phyloP scores from a whole-genome alignment of 1,140 invertebrate species.

The Choristoneura fumiferana region DNA sequence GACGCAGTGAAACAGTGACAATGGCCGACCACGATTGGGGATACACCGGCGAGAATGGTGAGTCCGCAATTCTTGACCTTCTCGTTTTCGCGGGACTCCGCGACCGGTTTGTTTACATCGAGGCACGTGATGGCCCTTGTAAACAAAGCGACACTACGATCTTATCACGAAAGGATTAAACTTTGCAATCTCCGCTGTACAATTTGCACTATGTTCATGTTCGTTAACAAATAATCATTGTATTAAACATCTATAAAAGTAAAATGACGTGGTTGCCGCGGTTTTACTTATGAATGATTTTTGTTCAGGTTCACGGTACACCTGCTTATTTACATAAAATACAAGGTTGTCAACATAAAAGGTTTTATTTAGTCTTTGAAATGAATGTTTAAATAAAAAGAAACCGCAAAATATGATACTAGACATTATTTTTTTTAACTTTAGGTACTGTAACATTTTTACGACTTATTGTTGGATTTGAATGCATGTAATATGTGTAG shows the following conservation, averaged over 20 bases:
- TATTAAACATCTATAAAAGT: background rate
- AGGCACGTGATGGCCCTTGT: slow-evolving; percentile 58
- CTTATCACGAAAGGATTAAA: too few species aligned
- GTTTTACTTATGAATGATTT: slow-evolving; percentile 3
- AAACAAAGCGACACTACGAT: slow-evolving; percentile 33
- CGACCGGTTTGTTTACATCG: slow-evolving; percentile 73
- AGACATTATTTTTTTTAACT: too few species aligned
- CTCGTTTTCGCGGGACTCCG: slow-evolving; percentile 28
- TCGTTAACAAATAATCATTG: background rate
- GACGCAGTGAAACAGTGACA: slow-evolving; percentile 43
- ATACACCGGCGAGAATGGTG: slow-evolving; percentile 75
- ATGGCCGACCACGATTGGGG: slow-evolving; percentile 72
- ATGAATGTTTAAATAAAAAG: background rate
- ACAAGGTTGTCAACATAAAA: slow-evolving; percentile 15
- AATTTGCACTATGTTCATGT: too few species aligned
- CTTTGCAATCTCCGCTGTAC: too few species aligned
- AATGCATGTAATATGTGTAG: too few species aligned
- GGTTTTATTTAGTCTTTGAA: background rate
- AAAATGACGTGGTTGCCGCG: background rate
- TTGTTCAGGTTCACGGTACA: slow-evolving; percentile 6
- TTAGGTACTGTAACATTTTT: too few species aligned
- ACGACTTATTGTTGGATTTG: too few species aligned
- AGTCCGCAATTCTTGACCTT: slow-evolving; percentile 41
- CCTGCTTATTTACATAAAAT: slow-evolving; percentile 16
- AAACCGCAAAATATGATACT: background rate